phyloP scores from a whole-genome alignment of 2,797 vertebrate species.

The Pogoniulus pusillus region DNA sequence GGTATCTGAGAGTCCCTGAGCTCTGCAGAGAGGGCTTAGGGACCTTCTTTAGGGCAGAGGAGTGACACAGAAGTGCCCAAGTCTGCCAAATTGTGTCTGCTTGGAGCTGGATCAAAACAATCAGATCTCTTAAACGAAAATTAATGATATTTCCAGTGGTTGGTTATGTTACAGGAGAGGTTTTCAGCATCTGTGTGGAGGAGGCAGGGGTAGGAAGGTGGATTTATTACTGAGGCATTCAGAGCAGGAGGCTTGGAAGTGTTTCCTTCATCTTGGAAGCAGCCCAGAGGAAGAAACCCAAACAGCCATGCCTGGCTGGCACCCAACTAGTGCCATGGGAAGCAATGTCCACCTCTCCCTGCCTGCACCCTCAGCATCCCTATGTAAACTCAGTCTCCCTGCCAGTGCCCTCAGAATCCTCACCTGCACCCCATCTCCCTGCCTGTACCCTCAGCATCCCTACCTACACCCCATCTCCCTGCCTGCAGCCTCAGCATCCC shows the following conservation, averaged over 20 bases:
- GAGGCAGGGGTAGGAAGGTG: neutral
- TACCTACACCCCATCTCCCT: too few species aligned
- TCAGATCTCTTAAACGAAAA: neutral
- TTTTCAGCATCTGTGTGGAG: neutral
- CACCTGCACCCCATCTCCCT: too few species aligned
- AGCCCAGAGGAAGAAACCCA: neutral
- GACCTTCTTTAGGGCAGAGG: neutral
- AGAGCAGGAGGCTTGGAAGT: neutral
- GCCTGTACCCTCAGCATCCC: too few species aligned
- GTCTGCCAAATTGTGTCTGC: neutral
- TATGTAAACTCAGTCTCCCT: too few species aligned
- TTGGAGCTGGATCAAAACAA: neutral
- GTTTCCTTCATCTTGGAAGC: neutral
- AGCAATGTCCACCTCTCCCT: rapidly evolving
- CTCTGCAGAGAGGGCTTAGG: neutral
- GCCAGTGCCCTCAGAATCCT: too few species aligned
- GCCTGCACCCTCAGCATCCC: neutral
- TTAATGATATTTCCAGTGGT: neutral
- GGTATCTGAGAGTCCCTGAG: neutral
- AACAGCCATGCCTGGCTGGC: neutral
- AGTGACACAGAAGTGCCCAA: neutral
- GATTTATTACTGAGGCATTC: neutral
- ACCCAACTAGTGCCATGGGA: rapidly evolving
- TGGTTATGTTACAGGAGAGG: neutral
- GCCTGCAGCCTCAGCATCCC: too few species aligned